phyloP scores from a whole-genome alignment of 2,888 invertebrate species.

The Orthonychiurus folsomi region DNA sequence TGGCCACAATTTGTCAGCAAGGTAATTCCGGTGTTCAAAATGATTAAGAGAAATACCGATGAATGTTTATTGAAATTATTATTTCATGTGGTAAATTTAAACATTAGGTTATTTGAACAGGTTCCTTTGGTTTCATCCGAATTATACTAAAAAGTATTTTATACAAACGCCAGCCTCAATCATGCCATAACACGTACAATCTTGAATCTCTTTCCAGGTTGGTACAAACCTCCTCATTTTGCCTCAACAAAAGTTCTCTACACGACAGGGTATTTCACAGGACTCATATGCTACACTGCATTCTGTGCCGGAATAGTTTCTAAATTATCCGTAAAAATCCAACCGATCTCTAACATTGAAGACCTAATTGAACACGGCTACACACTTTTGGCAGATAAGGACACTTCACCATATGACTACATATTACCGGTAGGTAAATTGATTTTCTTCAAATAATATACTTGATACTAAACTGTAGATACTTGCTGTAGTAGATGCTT shows the following conservation, averaged over 20 bases:
- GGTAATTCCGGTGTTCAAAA: background rate
- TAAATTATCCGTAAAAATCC: background rate
- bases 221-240: background rate
- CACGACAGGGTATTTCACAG: background rate
- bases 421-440: no score
- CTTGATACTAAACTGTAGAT: no score
- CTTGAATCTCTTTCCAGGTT: no score
- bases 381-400: background rate
- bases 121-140: no score
- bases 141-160: no score
- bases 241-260: background rate
- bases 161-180: no score
- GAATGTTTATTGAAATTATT: no score
- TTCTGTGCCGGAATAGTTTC: background rate
- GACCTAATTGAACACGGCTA: background rate
- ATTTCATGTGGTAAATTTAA: no score
- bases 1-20: background rate
- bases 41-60: background rate
- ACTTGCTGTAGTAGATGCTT: no score
- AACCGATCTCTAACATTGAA: background rate
- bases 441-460: no score
- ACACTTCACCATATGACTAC: background rate
- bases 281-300: background rate
- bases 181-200: no score
- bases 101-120: no score